Evolutionary conservation across 2,888 invertebrate species (phyloP), one percentile per base, ranked within the genome.

Genomic region (Monopis laevigella): DNA sequence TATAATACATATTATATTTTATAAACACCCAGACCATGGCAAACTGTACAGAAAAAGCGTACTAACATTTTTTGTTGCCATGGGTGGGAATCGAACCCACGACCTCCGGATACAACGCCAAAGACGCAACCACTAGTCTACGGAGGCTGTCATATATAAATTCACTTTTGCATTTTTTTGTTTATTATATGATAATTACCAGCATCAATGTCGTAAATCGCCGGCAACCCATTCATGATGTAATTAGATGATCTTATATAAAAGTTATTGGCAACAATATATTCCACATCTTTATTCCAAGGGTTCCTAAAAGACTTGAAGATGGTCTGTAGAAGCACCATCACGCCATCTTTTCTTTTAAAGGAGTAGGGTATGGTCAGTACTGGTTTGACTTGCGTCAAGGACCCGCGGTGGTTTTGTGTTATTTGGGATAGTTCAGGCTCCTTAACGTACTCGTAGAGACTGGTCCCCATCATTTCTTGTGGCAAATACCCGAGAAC

Each of bases 231-330:
- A 24, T 24, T 24, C 24, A 7, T 10, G 6, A 10, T 7, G 10
- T 7, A 10, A 24, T 7, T 10, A 24, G 43, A 29, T 1, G 63
- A 64, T 1, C 51, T 32, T 44, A 93, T 83, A 35, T 92, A 83
- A 1, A 87, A 88, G 72, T 96, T 95, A 65, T 92, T 93, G 0
- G 94, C 90, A 49, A 95, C 89, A 48, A 96, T 83, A 60, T 90
- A 93, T 59, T 97, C 96, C 46, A 94, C 88, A 58, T 96, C 96
- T 45, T 94, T 94, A 1, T 96, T 96, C 96, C 96, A 96, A 0
- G 97, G 97, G 72, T 96, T 96, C 55, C 77, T 78, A 65, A 97
- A 96, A 0, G 92, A 88, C 53, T 90, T 93, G 88, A 93, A 93
- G 58, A 89, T 90, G 46, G 93, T 94, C 57, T 89, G 89, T 11